Percentiles rank a stretch among this genome's conserved stretches.
phyloP scores from a whole-genome alignment of 2,888 invertebrate species.

The Philereme vetulata region DNA sequence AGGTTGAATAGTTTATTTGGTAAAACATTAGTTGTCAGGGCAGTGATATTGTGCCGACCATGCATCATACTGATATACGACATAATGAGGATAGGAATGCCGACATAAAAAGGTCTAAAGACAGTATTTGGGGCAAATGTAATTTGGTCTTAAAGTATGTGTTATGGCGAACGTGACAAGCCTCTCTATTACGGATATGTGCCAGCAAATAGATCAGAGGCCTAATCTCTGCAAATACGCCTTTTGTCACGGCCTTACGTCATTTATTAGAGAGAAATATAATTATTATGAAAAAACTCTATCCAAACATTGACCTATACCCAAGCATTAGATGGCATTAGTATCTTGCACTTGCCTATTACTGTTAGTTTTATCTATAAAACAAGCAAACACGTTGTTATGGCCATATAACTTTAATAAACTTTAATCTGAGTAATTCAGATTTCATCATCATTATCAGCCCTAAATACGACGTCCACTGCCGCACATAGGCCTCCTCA shows the following conservation, averaged over 20 bases:
- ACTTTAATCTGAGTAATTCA: too few relatives aligned
- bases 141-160: slow-evolving; percentile 31
- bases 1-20: slow-evolving; percentile 24
- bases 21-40: slow-evolving; percentile 48
- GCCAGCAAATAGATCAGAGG: slow-evolving; percentile 17
- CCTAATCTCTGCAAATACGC: slow-evolving; percentile 22
- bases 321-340: too few relatives aligned
- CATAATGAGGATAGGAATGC: slow-evolving; percentile 54
- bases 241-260: slow-evolving; percentile 24
- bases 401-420: too few relatives aligned
- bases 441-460: too few relatives aligned
- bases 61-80: slow-evolving; percentile 58
- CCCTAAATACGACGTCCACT: too few relatives aligned
- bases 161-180: slow-evolving; percentile 25
- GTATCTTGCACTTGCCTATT: too few relatives aligned
- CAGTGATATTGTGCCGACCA: slow-evolving; percentile 47
- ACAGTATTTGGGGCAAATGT: slow-evolving; percentile 35
- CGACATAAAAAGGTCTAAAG: slow-evolving; percentile 44
- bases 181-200: slow-evolving; percentile 12
- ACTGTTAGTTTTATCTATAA: too few relatives aligned
- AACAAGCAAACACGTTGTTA: too few relatives aligned
- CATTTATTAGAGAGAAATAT: slow-evolving; percentile 13
- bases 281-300: slow-evolving; percentile 14
- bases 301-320: too few relatives aligned
- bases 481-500: too few relatives aligned